phyloP scores from a whole-genome alignment of 2,797 vertebrate genomes.

The Streptopelia turtur region DNA sequence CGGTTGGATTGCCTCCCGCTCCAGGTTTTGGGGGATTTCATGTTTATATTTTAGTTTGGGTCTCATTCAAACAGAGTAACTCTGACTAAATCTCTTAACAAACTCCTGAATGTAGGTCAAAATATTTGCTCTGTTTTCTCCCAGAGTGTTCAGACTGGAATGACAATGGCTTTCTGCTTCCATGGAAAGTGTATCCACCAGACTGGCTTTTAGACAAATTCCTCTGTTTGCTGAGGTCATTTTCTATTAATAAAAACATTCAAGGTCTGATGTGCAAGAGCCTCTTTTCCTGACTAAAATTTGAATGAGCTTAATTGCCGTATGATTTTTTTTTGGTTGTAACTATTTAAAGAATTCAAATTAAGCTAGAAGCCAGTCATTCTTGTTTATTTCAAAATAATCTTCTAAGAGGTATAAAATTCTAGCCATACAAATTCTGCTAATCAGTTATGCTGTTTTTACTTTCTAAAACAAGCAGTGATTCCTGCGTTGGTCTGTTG shows the following conservation, averaged over 20 bases:
- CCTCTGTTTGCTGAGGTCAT: background rate
- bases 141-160: background rate
- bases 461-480: background rate
- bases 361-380: background rate
- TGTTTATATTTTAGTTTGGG: background rate
- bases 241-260: background rate
- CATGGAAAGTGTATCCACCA: background rate
- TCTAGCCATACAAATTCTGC: background rate
- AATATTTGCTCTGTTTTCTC: background rate
- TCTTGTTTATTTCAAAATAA: background rate
- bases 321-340: background rate
- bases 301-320: background rate
- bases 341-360: background rate
- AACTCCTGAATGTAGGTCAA: background rate
- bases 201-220: background rate
- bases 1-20: background rate
- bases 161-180: background rate
- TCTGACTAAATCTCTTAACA: background rate
- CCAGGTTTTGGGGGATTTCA: background rate
- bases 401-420: background rate
- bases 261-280: background rate
- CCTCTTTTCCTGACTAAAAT: background rate
- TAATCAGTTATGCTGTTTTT: background rate
- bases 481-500: background rate
- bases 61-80: background rate